Conservation (phyloP, 2,888 invertebrate genomes). For the Xestobium rufovillosum region DNA sequence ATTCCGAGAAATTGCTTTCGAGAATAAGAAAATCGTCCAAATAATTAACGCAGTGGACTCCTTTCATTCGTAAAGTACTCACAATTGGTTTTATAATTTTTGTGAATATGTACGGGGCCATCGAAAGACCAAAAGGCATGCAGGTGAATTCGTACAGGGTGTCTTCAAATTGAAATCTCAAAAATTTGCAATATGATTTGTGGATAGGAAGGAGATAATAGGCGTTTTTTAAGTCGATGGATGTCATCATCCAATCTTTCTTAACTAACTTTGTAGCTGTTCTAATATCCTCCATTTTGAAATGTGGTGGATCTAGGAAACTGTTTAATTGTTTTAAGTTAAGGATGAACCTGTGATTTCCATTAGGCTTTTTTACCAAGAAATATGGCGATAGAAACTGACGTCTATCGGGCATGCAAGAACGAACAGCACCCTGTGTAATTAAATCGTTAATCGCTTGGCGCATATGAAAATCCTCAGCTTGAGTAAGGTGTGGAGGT, state of each 20-base stretch:
- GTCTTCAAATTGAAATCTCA: slow-evolving; percentile 5
- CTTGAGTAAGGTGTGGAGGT: no score
- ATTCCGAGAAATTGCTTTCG: slow-evolving; percentile 7
- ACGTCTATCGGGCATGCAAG: no score
- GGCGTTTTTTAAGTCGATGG: slow-evolving; percentile 11
- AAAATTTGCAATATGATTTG: slow-evolving; percentile 4
- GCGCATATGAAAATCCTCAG: no score
- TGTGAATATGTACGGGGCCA: slow-evolving; percentile 18
- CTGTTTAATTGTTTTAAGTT: no score
- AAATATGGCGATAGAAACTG: no score
- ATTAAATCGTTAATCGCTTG: no score
- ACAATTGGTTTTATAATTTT: no score
- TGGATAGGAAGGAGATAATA: slow-evolving; percentile 12
- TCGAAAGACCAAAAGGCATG: slow-evolving; percentile 8
- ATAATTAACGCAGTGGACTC: slow-evolving; percentile 16
- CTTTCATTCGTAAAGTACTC: slow-evolving; percentile 10
- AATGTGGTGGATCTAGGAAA: slow-evolving; percentile 7
- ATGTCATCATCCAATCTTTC: slow-evolving; percentile 4
- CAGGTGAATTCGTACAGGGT: slow-evolving; percentile 9
- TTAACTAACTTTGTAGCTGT: slow-evolving; percentile 6
- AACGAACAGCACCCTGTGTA: no score
- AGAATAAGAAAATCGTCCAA: slow-evolving; percentile 19
- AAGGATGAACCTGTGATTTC: no score
- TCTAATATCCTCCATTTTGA: slow-evolving; percentile 11
- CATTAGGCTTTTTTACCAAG: no score